Percentiles rank a stretch among this genome's conserved stretches.
Evolutionary conservation across 2,888 invertebrate species (phyloP).

Genomic region (Lithosia quadra): DNA sequence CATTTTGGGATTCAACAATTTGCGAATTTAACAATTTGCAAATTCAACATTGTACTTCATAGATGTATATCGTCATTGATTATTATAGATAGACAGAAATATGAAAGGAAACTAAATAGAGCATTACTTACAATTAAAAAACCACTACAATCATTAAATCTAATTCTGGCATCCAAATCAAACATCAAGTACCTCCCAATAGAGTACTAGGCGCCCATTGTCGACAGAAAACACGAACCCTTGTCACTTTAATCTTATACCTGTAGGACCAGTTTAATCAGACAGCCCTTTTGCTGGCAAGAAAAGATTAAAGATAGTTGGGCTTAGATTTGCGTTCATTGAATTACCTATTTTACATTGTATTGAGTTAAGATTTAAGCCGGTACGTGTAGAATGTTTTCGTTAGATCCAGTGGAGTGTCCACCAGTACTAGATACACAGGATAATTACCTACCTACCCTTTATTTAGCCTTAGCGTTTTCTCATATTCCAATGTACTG

Average conservation of each 20-base stretch:
- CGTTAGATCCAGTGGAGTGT: too few species aligned
- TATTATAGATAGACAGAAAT: background rate
- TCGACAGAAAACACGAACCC: constrained; percentile 22
- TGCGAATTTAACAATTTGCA: too few species aligned
- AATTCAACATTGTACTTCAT: too few species aligned
- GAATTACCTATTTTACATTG: background rate
- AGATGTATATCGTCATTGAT: background rate
- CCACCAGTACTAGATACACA: too few species aligned
- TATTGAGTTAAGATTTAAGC: background rate
- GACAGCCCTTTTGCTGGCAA: background rate
- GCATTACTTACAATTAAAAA: background rate
- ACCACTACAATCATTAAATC: background rate
- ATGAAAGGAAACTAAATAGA: background rate
- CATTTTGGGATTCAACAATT: too few species aligned
- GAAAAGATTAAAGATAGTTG: background rate
- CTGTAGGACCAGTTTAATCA: background rate
- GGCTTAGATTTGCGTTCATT: background rate
- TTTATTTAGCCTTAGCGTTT: too few species aligned
- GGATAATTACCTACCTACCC: too few species aligned
- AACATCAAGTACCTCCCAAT: constrained; percentile 19
- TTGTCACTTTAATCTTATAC: constrained; percentile 19
- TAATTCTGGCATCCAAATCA: background rate
- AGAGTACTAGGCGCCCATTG: constrained; percentile 23
- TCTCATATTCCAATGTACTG: too few species aligned
- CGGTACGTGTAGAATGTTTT: too few species aligned